Conservation (phyloP, 2,797 vertebrate species). For the Hirundo rustica region DNA sequence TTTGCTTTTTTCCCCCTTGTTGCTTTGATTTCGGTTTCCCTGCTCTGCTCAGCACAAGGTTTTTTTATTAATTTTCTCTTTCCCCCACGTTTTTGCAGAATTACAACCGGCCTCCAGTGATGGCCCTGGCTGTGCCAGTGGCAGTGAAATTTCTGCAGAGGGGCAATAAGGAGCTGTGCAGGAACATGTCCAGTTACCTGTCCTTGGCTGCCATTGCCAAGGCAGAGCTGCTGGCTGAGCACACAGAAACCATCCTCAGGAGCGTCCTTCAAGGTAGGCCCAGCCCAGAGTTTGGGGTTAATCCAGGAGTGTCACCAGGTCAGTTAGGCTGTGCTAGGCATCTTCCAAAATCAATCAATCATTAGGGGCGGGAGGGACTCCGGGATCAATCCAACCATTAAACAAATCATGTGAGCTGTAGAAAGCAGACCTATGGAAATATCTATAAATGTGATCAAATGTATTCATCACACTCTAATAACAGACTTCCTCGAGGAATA, state of each 20-base stretch:
- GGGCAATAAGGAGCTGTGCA: constrained; percentile 88
- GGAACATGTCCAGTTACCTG: constrained; percentile 95
- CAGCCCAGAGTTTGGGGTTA: too few species aligned
- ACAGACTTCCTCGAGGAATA: not conserved
- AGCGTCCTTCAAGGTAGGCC: constrained; percentile 90
- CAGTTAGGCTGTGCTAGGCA: too few species aligned
- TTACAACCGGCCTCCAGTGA: constrained; percentile 87
- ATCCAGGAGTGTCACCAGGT: fast-evolving
- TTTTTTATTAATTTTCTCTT: not conserved
- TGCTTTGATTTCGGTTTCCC: not conserved
- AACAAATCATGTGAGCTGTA: not conserved
- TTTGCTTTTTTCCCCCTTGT: not conserved
- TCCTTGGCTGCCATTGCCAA: constrained; percentile 90
- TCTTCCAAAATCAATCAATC: not conserved
- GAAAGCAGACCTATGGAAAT: not conserved
- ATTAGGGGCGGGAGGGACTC: not conserved
- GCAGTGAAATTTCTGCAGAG: constrained; percentile 92
- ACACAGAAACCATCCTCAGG: constrained; percentile 85
- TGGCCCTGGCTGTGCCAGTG: constrained; percentile 90
- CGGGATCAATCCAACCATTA: not conserved
- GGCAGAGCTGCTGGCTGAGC: constrained; percentile 87
- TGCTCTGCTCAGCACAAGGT: not conserved
- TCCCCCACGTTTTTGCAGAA: constrained; percentile 73
- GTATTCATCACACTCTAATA: not conserved
- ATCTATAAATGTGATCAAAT: not conserved